phyloP scores from a whole-genome alignment of 2,888 invertebrate species.

The Euclidia mi region DNA sequence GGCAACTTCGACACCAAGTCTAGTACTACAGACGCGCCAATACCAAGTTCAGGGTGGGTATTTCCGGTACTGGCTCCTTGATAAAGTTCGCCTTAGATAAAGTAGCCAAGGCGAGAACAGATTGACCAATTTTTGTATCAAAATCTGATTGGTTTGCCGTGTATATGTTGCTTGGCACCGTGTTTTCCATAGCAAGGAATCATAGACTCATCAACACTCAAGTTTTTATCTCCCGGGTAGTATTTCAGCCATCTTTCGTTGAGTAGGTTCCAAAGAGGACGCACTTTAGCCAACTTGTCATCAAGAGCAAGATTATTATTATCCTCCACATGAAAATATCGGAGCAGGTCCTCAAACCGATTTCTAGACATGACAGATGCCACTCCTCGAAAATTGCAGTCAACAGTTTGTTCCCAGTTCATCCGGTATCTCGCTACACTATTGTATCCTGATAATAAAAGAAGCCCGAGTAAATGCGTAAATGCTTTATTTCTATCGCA shows the following conservation, averaged over 20 bases:
- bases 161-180: no score
- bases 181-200: slow-evolving; percentile 8
- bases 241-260: no score
- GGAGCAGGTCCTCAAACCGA: slow-evolving; percentile 55
- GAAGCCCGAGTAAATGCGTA: no score
- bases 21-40: no score
- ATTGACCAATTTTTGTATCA: slow-evolving; percentile 26
- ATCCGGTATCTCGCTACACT: slow-evolving; percentile 42
- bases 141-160: no score
- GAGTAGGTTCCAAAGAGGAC: slow-evolving; percentile 47
- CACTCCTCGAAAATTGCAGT: slow-evolving; percentile 52
- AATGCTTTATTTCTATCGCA: no score
- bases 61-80: no score
- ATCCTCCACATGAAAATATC: slow-evolving; percentile 34
- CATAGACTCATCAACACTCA: slow-evolving; percentile 56
- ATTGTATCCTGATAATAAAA: slow-evolving; percentile 15
- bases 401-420: slow-evolving; percentile 55
- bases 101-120: slow-evolving; percentile 16
- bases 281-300: slow-evolving; percentile 59
- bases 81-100: no score
- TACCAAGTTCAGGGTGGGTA: no score
- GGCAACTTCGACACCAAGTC: slow-evolving; percentile 13
- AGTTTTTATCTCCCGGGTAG: no score
- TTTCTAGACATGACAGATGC: slow-evolving; percentile 55
- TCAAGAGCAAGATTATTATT: slow-evolving; percentile 1